A percentile compares a stretch with the other conserved stretches of the same genome.
Conservation (phyloP, 2,888 invertebrate species). For the Eledone cirrhosa region DNA sequence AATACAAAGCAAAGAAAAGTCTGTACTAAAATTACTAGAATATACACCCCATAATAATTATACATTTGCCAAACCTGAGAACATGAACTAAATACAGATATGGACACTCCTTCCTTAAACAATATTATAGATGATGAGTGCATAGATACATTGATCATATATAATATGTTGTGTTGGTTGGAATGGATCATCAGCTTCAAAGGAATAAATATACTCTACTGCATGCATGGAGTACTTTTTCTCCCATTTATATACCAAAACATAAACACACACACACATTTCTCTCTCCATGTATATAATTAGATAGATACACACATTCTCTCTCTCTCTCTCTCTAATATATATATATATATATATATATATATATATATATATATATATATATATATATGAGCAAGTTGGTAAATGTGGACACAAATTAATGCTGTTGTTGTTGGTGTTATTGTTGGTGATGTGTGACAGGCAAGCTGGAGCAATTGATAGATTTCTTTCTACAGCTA, state of each 20-base stretch:
- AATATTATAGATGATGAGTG: neutral
- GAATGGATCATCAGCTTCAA: too few relatives aligned
- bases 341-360: neutral
- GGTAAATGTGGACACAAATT: too few relatives aligned
- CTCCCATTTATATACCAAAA: neutral
- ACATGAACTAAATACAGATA: neutral
- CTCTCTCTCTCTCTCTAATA: neutral
- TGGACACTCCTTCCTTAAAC: neutral
- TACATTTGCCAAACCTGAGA: neutral
- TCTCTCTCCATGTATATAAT: neutral
- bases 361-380: too few relatives aligned
- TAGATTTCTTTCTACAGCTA: too few relatives aligned
- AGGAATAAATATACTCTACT: too few relatives aligned
- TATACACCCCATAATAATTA: neutral
- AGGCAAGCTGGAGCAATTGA: too few relatives aligned
- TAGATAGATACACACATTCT: neutral
- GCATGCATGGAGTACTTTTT: too few relatives aligned
- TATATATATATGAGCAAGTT: too few relatives aligned
- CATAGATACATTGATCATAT: neutral
- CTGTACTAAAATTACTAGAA: too few relatives aligned
- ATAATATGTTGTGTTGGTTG: neutral
- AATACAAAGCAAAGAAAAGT: too few relatives aligned
- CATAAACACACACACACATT: neutral
- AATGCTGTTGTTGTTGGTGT: too few relatives aligned
- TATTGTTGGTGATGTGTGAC: too few relatives aligned